Evolutionary conservation across 2,888 invertebrate species (phyloP), one percentile per base, ranked within the genome.

Genomic region (Artemia sp.): DNA sequence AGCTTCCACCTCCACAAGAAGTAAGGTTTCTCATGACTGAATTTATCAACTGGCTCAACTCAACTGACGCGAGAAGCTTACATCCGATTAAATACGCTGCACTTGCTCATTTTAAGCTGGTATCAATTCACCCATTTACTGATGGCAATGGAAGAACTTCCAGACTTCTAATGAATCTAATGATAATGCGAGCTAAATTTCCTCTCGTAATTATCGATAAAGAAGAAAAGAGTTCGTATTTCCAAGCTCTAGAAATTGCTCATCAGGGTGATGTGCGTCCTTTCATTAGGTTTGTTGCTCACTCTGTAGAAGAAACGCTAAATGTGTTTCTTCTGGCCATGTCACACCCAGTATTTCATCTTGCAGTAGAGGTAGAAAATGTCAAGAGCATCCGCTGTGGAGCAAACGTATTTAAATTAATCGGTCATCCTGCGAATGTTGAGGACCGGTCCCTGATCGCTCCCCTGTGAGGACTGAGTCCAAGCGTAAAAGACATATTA

Each of bases 121-220:
- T 97, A 0, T 90, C 90, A 77, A 94, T 97, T 74, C 97, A 97
- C 81, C 97, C 97, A 0, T 97, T 97, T 80, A 84, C 88, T 4
- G 96, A 97, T 79, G 96, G 97, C 68, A 97, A 97, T 77, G 97
- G 96, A 0, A 84, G 97, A 76, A 96, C 96, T 0, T 92, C 94
- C 12, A 84, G 97, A 51, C 82, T 97, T 50, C 83, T 97, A 2
- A 96, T 97, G 95, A 97, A 97, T 80, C 84, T 94, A 74, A 85
- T 97, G 73, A 83, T 97, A 52, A 90, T 97, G 89, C 89, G 88
- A 78, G 90, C 91, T 1, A 95, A 95, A 0, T 97, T 89, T 80
- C 96, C 96, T 0, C 95, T 96, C 0, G 92, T 96, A 12, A 93
- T 94, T 74, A 89, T 96, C 72, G 85, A 89, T 70, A 93, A 94